phyloP scores from a whole-genome alignment of 2,888 invertebrate species.

The Chymomyza amoena region DNA sequence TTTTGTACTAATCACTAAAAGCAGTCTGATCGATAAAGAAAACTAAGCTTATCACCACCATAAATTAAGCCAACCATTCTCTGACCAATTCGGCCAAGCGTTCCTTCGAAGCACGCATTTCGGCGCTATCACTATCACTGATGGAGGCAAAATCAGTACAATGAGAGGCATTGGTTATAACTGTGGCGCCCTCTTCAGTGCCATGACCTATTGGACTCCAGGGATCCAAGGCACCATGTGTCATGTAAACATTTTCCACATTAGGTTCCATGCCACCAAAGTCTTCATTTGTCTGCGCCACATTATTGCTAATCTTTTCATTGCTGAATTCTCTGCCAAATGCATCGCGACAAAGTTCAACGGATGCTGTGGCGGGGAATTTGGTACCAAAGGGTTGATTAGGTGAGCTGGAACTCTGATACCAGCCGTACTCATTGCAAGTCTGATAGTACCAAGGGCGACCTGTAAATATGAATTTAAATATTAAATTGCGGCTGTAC shows the following conservation, averaged over 20 bases:
- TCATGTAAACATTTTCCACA: conserved; percentile 80
- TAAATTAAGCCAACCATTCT: conserved; percentile 67
- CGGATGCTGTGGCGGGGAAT: conserved; percentile 70
- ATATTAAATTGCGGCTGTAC: conserved; percentile 80
- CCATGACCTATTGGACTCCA: conserved; percentile 80
- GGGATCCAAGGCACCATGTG: conserved; percentile 81
- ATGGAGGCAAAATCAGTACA: conserved; percentile 74
- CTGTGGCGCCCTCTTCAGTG: conserved; percentile 62
- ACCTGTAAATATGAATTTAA: conserved; percentile 80
- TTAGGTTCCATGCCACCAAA: conserved; percentile 80
- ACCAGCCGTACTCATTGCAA: conserved; percentile 92
- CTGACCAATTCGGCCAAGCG: conserved; percentile 64
- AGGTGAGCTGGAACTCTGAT: conserved; percentile 84
- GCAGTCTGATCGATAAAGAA: no score
- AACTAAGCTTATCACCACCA: conserved; percentile 1
- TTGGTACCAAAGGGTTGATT: conserved; percentile 81
- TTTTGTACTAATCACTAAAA: no score
- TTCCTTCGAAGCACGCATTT: conserved; percentile 73
- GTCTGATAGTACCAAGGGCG: conserved; percentile 91
- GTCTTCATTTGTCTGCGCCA: conserved; percentile 78
- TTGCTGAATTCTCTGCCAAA: conserved; percentile 63
- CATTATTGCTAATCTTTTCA: conserved; percentile 46
- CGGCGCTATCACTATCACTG: conserved; percentile 53
- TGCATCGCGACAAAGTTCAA: conserved; percentile 68
- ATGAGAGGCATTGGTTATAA: conserved; percentile 72